Conservation (phyloP, 1,140 invertebrate species). For the Octopus bimaculoides region DNA sequence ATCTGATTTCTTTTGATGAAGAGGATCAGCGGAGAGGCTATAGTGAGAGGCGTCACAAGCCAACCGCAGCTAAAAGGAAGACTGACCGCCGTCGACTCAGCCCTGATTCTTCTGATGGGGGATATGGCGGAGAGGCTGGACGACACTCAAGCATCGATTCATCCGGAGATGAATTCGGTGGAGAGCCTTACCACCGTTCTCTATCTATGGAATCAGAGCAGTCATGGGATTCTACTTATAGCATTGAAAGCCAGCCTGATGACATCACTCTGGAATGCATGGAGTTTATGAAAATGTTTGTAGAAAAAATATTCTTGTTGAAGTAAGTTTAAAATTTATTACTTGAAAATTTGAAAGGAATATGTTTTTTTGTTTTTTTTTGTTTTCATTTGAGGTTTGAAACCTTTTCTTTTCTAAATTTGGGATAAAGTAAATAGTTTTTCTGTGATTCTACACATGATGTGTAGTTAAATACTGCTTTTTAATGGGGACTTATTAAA, state of each 20-base stretch:
- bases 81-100: conserved; percentile 14
- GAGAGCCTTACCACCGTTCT: conserved; percentile 45
- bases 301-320: conserved; percentile 65
- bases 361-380: not conserved
- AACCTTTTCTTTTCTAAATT: too few species aligned
- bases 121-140: not conserved
- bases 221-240: conserved; percentile 73
- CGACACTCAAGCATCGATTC: conserved; percentile 27
- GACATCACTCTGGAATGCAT: conserved; percentile 63
- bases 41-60: not conserved
- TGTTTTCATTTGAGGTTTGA: not conserved
- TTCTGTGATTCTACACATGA: too few species aligned
- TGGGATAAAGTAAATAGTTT: too few species aligned
- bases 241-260: conserved; percentile 70
- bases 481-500: too few species aligned
- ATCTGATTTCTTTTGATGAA: conserved; percentile 49
- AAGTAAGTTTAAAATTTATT: conserved; percentile 28
- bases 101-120: conserved; percentile 19
- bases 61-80: conserved; percentile 16
- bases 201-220: conserved; percentile 70
- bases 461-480: too few species aligned
- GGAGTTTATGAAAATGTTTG: conserved; percentile 73
- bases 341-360: too few species aligned
- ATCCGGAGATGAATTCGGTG: conserved; percentile 33
- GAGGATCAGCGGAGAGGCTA: conserved; percentile 27